Evolutionary conservation across 1,140 invertebrate genomes (phyloP).

Genomic region (Zaprionus gabonicus): DNA sequence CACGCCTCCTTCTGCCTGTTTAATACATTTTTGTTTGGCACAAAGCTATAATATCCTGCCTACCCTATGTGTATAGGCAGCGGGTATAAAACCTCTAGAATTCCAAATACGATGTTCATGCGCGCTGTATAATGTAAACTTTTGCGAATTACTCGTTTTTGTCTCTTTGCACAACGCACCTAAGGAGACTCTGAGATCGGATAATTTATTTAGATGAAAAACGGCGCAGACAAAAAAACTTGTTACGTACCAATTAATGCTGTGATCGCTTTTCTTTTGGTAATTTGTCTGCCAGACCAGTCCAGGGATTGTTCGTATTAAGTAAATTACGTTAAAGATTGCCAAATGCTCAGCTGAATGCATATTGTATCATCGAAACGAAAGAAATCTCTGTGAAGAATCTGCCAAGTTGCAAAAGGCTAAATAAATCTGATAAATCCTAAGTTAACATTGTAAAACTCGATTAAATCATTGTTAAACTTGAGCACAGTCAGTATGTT

Average conservation of each 20-base stretch:
- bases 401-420: neutral
- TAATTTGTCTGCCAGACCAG: constrained; percentile 17
- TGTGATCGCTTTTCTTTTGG: constrained; percentile 28
- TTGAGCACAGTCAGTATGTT: neutral
- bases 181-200: constrained; percentile 2
- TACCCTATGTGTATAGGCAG: too few relatives aligned
- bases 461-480: neutral
- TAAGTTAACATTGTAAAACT: neutral
- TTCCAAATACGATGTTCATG: constrained; percentile 26
- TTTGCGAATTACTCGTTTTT: constrained; percentile 25
- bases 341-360: neutral
- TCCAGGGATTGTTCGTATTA: constrained; percentile 15
- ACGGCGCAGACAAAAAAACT: constrained; percentile 13
- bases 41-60: too few relatives aligned
- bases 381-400: neutral
- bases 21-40: too few relatives aligned
- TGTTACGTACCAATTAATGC: constrained; percentile 27
- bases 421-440: neutral
- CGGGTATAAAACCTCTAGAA: constrained; percentile 6
- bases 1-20: too few relatives aligned
- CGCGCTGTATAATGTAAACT: constrained; percentile 15
- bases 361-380: constrained; percentile 4
- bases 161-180: constrained; percentile 7
- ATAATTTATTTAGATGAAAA: constrained; percentile 26
- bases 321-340: constrained; percentile 21